Conservation (phyloP, 2,113 vertebrate genomes). For the Toxostoma redivivum region DNA sequence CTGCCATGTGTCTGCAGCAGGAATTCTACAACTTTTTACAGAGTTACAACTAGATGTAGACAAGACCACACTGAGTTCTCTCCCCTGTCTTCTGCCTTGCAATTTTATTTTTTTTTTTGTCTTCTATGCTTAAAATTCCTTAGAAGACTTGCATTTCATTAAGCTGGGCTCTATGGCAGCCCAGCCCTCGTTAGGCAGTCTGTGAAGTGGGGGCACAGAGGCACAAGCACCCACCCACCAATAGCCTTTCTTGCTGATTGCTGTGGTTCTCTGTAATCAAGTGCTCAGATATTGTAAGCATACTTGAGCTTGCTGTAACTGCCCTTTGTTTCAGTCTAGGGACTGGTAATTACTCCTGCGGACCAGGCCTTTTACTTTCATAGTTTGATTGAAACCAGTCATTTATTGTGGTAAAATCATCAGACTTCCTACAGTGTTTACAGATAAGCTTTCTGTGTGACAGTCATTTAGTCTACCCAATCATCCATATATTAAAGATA, state of each 20-base stretch:
- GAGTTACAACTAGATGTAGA: not conserved
- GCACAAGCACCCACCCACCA: not conserved
- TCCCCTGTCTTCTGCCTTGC: not conserved
- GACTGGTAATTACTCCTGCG: conserved; percentile 69
- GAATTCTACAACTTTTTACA: not conserved
- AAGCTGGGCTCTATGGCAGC: not conserved
- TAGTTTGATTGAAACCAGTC: conserved; percentile 70
- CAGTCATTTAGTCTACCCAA: conserved; percentile 61
- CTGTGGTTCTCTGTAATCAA: conserved; percentile 44
- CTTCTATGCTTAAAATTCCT: not conserved
- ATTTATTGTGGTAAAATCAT: conserved; percentile 67
- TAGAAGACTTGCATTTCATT: not conserved
- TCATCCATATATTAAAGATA: conserved; percentile 68
- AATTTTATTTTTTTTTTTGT: too few species aligned
- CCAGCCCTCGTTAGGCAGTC: not conserved
- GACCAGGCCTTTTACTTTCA: conserved; percentile 59
- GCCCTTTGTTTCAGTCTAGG: conserved; percentile 70
- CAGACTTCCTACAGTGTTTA: conserved; percentile 67
- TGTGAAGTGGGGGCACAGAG: not conserved
- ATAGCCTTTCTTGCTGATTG: not conserved
- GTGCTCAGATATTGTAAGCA: conserved; percentile 31
- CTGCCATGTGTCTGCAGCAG: not conserved
- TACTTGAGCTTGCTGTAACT: conserved; percentile 59
- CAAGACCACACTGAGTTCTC: not conserved
- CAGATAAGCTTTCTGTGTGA: conserved; percentile 64